Evolutionary conservation across 53 echinoderm and acorn worm species (phyloP).

Genomic region (Echinometra lucunter): DNA sequence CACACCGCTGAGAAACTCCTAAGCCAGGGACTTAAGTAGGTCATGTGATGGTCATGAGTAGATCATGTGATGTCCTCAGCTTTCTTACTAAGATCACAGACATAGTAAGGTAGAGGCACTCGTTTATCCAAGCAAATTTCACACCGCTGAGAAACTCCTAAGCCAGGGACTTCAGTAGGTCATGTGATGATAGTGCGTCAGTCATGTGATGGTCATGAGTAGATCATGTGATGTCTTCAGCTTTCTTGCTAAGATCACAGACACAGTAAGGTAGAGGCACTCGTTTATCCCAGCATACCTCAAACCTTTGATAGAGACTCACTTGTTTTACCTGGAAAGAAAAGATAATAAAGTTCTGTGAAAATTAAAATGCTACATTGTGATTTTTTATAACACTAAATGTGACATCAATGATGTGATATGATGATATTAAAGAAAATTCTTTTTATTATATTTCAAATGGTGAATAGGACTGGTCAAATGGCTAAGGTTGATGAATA

Average conservation of each 20-base stretch:
- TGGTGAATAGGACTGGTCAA: no score
- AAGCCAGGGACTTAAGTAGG: slow-evolving; percentile 12
- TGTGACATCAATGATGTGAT: no score
- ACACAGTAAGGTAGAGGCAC: slow-evolving; percentile 91
- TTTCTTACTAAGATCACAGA: slow-evolving; percentile 77
- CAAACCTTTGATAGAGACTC: slow-evolving; percentile 86
- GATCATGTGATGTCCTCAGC: slow-evolving; percentile 45
- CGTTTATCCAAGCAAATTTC: slow-evolving; percentile 92
- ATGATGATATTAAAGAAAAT: no score
- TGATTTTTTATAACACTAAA: no score
- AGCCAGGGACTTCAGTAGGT: neutral
- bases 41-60: neutral
- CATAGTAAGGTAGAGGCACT: slow-evolving; percentile 88
- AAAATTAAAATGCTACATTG: no score
- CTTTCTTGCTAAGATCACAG: slow-evolving; percentile 74
- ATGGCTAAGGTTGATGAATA: no score
- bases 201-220: neutral
- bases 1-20: neutral
- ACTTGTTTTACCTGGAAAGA: slow-evolving; percentile 57
- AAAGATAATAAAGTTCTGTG: neutral
- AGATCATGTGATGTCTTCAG: slow-evolving; percentile 29
- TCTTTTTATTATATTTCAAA: no score
- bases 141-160: neutral
- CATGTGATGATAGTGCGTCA: neutral
- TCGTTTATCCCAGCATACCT: slow-evolving; percentile 91